Conservation (phyloP, 2,888 invertebrate genomes). For the Smittia sp. region DNA sequence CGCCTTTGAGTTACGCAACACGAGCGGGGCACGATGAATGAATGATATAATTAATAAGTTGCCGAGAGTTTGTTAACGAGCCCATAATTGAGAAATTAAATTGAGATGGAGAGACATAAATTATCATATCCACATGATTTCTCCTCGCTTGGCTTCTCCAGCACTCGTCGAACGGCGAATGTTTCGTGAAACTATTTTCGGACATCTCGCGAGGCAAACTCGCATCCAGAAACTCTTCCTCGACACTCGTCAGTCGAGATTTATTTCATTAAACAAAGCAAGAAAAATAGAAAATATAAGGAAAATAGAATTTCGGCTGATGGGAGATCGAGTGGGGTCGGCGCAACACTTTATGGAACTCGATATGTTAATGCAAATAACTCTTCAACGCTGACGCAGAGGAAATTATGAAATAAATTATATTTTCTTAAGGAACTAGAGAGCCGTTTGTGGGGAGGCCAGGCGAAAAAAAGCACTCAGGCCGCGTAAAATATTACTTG, state of each 20-base stretch:
- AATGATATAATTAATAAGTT: neutral
- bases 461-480: slow-evolving; percentile 8
- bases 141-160: neutral
- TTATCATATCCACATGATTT: slow-evolving; percentile 33
- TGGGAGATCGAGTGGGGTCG: neutral
- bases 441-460: neutral
- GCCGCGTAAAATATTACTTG: slow-evolving; percentile 15
- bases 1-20: too few relatives aligned
- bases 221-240: neutral
- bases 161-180: neutral
- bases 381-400: neutral
- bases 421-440: neutral
- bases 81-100: slow-evolving; percentile 34
- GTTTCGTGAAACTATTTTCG: neutral
- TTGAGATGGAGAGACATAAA: slow-evolving; percentile 33
- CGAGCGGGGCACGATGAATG: neutral
- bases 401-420: slow-evolving; percentile 31
- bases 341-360: slow-evolving; percentile 36
- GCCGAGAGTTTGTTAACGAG: slow-evolving; percentile 10
- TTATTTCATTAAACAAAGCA: slow-evolving; percentile 36
- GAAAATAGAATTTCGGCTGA: neutral
- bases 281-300: neutral
- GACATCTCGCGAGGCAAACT: neutral
- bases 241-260: slow-evolving; percentile 19
- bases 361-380: slow-evolving; percentile 39